These are phyloP conservation scores for Drosophila conformis DNA, from an alignment of 2,888 invertebrate species.

Conservation along the genomic window DNA sequence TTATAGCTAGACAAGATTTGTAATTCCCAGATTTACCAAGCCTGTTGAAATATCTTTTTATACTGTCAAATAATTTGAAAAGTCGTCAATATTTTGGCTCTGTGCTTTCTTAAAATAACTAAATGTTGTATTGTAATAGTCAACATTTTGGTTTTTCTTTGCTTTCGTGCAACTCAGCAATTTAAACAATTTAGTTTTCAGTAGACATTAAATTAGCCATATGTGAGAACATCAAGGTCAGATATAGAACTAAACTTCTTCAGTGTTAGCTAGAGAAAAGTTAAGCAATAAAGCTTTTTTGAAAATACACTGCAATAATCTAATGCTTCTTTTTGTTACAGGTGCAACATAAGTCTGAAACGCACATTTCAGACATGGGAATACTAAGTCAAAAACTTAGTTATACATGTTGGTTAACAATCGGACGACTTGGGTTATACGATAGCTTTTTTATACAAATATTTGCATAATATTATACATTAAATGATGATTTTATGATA, in stretches of 20 bases:
- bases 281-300: conserved; percentile 16
- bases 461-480: neutral
- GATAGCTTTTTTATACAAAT: neutral
- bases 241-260: neutral
- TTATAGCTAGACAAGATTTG: neutral
- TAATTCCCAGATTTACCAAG: neutral
- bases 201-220: neutral
- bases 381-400: neutral
- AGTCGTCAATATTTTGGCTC: conserved; percentile 10
- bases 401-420: neutral
- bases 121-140: conserved; percentile 25
- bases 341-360: neutral
- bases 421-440: neutral
- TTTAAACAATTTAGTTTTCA: conserved; percentile 56
- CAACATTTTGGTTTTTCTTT: conserved; percentile 42
- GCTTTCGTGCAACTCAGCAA: conserved; percentile 60
- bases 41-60: neutral
- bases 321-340: neutral
- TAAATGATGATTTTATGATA: neutral
- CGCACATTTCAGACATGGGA: neutral
- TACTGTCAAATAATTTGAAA: neutral
- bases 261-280: conserved; percentile 46
- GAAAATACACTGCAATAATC: neutral
- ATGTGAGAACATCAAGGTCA: neutral
- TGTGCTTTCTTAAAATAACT: conserved; percentile 51